Conservation (phyloP, 2,113 vertebrate genomes). For the Carlito syrichta region DNA sequence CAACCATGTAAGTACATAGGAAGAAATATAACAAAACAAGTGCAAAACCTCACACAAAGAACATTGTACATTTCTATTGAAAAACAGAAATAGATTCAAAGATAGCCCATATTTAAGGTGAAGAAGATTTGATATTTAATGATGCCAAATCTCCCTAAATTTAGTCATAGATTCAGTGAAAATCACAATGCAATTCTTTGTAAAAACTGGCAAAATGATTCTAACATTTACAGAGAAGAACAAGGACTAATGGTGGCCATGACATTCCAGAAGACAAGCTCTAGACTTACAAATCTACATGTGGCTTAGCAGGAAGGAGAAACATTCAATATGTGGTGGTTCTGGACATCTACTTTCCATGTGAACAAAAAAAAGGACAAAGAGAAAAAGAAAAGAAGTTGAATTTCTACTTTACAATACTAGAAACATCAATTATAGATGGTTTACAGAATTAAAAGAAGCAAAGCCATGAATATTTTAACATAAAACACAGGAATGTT, state of each 20-base stretch:
- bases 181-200: not conserved
- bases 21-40: not conserved
- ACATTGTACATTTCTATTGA: not conserved
- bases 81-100: not conserved
- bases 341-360: accelerated
- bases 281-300: accelerated
- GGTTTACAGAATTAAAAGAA: not conserved
- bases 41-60: not conserved
- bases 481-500: not conserved
- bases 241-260: accelerated
- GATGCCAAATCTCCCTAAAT: not conserved
- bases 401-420: accelerated
- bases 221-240: not conserved
- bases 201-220: not conserved
- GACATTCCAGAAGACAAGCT: accelerated
- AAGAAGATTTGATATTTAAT: not conserved
- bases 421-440: not conserved
- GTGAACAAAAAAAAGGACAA: accelerated
- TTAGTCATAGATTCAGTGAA: not conserved
- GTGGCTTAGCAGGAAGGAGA: accelerated
- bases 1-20: not conserved
- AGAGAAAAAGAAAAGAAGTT: accelerated
- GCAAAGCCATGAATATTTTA: not conserved
- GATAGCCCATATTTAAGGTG: not conserved
- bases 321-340: accelerated